Evolutionary conservation across 53 echinoderm and acorn worm species (phyloP), one percentile per base, ranked within the genome.

Genomic region (Hippasteria phrygiana): DNA sequence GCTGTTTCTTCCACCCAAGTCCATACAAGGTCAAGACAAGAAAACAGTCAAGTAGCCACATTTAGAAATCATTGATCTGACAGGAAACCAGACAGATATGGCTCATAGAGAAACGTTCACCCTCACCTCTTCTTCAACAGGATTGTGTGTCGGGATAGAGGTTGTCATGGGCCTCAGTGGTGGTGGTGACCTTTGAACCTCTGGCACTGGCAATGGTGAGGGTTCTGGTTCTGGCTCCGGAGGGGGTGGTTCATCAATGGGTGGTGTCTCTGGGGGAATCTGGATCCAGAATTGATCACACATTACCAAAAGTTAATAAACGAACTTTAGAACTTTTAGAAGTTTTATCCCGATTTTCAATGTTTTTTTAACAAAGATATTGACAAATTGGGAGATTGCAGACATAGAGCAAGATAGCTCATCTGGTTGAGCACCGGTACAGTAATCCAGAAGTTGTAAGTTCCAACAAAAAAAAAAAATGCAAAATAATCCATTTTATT

Each of bases 161-260:
- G 69, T 67, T 34, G 84, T 51, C 84, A 33, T 83, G 48, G 84
- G 84, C 8, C 47, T 67, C 32, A 80, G 64, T 65, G 16, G 27
- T 0, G 81, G 81, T 27, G 81, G 43, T 1, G 81, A 4, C 8
- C 22, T 50, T 17, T 22, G 18, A 0, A 46, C 48, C 50, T 45
- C 35, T 35, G 70, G 29, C 24, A 51, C 37, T 13, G 85, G 85
- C 4, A 0, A 16, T 12, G 54, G 85, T 0, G 69, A 33, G 7
- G 54, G 66, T 26, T 47, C 53, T 64, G 69, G 70, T 4, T 3
- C 69, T 20, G 79, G 55, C 33, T 18, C 51, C 7, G 81, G 64
- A 35, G 66, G 32, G 6, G 64, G 66, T 29, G 42, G 38, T 29
- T 62, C 22, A 31, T 18, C 22, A 17, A 48, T 48, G 33, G 75